Base-by-base conservation (phyloP, 1,140 invertebrate species). In the Rhopalosiphum padi region DNA sequence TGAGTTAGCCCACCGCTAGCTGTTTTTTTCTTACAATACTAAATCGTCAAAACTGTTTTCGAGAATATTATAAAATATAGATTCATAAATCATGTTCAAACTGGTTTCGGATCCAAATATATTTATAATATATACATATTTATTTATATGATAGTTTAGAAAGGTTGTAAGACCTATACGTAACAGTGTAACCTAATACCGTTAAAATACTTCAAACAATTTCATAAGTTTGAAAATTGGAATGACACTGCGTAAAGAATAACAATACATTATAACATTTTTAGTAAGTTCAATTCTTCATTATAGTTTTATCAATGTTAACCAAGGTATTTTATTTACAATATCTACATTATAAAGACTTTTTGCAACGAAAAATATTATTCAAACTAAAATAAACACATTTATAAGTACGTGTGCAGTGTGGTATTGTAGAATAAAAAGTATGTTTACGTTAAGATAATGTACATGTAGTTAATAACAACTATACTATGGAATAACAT, bases 121-220 rank as follows among this genome's bases (percentile, higher is more conserved):
- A 7, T 55, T 30, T 43, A 68, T n/a, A 46, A n/a, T n/a, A 68
- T 68, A 18, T 0, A 51, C 15, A 18, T 51, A 51, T n/a, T 68
- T 68, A 35, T n/a, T 46, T 48, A 87, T 35, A 87, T 43, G 30
- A 48, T 87, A 43, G 35, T n/a, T 87, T 87, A 87, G 43, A 90
- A 90, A 90, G 88, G 88, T 90, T 90, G 15, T 55, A 90, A 53
- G 35, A 60, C n/a, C 53, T 51, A 51, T 41, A 90, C 88, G 51
- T 55, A 90, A 90, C 53, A 60, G 9, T 90, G 11, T 77, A 77
- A 77, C 60, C 60, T 77, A 77, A n/a, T 77, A 77, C n/a, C 60
- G 15, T 77, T 77, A 90, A 60, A 53, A 60, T 37, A 35, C 46
- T 23, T 48, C 1, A 35, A 86, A 86, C 41, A 46, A 35, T 87